phyloP scores from a whole-genome alignment of 2,888 invertebrate species.

The Drosophila heteroneura region DNA sequence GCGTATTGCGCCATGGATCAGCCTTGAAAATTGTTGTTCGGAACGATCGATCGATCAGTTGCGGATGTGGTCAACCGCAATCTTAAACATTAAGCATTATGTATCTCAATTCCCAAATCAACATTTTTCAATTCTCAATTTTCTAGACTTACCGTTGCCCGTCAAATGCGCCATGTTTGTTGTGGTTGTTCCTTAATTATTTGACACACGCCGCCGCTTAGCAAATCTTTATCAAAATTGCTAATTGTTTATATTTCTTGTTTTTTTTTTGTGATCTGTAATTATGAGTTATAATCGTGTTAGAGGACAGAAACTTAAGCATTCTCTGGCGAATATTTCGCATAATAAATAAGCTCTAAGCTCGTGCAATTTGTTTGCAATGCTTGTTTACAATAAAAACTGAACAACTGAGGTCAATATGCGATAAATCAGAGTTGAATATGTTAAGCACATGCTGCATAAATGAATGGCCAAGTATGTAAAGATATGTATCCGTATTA shows the following conservation, averaged over 20 bases:
- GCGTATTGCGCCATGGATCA: slow-evolving; percentile 30
- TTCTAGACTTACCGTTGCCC: slow-evolving; percentile 31
- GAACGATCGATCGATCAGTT: slow-evolving; percentile 11
- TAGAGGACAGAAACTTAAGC: not conserved
- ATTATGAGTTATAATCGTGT: slow-evolving; percentile 1
- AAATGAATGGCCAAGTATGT: not conserved
- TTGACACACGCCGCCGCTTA: not conserved
- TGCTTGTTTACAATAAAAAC: not conserved
- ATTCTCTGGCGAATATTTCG: not conserved
- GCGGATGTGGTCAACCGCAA: slow-evolving; percentile 6
- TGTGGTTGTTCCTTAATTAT: slow-evolving; percentile 6
- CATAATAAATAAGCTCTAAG: not conserved
- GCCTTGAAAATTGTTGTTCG: slow-evolving; percentile 44
- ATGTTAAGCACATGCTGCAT: not conserved
- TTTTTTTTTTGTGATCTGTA: not conserved
- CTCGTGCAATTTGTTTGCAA: not conserved
- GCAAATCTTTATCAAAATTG: not conserved
- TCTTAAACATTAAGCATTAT: slow-evolving; percentile 1
- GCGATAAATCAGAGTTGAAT: not conserved
- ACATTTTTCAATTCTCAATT: not conserved
- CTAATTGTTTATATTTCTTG: not conserved
- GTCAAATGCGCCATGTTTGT: slow-evolving; percentile 24
- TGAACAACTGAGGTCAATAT: not conserved
- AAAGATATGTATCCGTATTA: not conserved
- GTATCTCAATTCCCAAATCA: not conserved